Conservation (phyloP, 1,140 invertebrate genomes). For the Drosophila mayri region DNA sequence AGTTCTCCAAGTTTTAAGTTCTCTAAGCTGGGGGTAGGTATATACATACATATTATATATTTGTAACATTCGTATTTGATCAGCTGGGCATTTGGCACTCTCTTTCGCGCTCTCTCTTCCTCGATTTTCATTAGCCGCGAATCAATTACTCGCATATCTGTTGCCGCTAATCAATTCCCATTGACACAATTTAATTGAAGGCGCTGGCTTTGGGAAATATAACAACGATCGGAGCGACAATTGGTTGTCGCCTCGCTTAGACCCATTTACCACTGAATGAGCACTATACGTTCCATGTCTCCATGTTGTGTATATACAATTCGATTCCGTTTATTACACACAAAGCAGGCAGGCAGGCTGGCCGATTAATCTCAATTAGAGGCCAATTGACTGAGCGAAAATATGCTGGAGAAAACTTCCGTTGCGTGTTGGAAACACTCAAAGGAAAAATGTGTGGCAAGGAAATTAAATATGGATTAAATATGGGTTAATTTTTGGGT, state of each 20-base stretch:
- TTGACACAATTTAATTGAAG: conserved; percentile 79
- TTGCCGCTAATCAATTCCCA: conserved; percentile 73
- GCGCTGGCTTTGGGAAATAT: conserved; percentile 37
- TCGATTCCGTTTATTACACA: conserved; percentile 54
- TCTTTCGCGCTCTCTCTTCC: neutral
- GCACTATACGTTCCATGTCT: neutral
- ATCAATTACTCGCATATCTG: conserved; percentile 71
- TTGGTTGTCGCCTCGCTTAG: conserved; percentile 29
- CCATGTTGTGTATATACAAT: conserved; percentile 58
- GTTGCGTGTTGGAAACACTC: conserved; percentile 22
- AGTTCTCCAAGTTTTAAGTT: neutral
- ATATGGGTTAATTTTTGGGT: neutral
- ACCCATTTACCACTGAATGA: conserved; percentile 6
- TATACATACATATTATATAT: conserved; percentile 6
- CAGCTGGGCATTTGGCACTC: conserved; percentile 28
- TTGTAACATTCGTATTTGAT: conserved; percentile 19
- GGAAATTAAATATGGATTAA: neutral
- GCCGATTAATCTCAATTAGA: conserved; percentile 76
- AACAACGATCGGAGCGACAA: conserved; percentile 41
- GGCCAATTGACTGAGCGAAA: conserved; percentile 61
- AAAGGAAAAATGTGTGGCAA: neutral
- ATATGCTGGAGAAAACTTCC: conserved; percentile 47
- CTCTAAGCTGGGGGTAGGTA: neutral
- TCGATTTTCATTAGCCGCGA: conserved; percentile 38
- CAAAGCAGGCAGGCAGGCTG: neutral